Percentiles rank a stretch among this genome's conserved stretches.
phyloP scores from a whole-genome alignment of 2,888 invertebrate genomes.

The Hydraecia micacea region DNA sequence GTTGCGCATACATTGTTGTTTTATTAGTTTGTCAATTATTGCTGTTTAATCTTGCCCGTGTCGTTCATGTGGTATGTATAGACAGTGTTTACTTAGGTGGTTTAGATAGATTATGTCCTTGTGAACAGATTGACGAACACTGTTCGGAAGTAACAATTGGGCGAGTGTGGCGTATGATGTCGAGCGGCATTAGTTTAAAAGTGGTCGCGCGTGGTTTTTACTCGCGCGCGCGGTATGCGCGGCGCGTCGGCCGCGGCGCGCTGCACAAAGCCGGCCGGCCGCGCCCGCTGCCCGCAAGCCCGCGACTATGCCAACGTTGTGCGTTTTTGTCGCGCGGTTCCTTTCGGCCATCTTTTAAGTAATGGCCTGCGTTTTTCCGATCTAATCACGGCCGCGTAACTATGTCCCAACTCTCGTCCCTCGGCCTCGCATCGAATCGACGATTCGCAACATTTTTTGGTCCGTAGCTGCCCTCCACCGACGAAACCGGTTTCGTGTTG shows the following conservation, averaged over 20 bases:
- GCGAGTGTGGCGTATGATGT: slow-evolving; percentile 38
- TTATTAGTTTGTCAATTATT: background rate
- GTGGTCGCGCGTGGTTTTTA: slow-evolving; percentile 52
- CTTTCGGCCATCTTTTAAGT: slow-evolving; percentile 81
- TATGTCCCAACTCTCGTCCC: slow-evolving; percentile 65
- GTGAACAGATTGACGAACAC: background rate
- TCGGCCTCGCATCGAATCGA: slow-evolving; percentile 67
- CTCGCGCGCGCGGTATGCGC: slow-evolving; percentile 46
- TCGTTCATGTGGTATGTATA: background rate
- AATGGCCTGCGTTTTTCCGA: slow-evolving; percentile 80
- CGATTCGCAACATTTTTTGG: slow-evolving; percentile 77
- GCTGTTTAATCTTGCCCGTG: background rate
- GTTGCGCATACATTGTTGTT: background rate
- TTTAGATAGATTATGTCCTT: background rate
- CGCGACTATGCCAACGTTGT: slow-evolving; percentile 72
- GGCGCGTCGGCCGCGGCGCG: slow-evolving; percentile 60
- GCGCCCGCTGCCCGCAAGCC: slow-evolving; percentile 59
- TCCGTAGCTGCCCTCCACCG: slow-evolving; percentile 50
- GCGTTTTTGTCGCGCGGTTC: slow-evolving; percentile 81
- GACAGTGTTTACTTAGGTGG: background rate
- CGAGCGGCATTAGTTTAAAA: slow-evolving; percentile 29
- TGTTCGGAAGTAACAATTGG: background rate
- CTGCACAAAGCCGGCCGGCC: slow-evolving; percentile 66
- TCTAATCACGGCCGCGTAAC: slow-evolving; percentile 78
- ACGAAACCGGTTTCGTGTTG: slow-evolving; percentile 66